Conservation (phyloP, 1,140 invertebrate genomes). For the Drosophila tani region DNA sequence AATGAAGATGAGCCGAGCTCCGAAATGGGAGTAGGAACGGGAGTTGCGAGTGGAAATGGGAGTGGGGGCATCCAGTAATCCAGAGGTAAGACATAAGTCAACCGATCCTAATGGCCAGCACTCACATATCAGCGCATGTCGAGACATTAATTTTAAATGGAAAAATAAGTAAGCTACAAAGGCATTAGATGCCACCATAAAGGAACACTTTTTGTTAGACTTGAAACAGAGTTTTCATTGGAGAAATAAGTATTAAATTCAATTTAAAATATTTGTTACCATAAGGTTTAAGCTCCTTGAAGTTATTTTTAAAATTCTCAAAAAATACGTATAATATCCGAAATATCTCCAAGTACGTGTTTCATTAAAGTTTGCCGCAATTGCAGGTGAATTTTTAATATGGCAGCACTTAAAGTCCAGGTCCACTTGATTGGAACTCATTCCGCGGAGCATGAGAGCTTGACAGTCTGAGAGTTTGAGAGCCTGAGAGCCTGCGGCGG, state of each 20-base stretch:
- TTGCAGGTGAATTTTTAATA: not conserved
- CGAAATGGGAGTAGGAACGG: not conserved
- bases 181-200: not conserved
- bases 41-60: not conserved
- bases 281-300: not conserved
- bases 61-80: not conserved
- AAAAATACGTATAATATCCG: too few relatives aligned
- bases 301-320: too few relatives aligned
- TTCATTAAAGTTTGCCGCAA: not conserved
- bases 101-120: constrained; percentile 21
- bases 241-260: too few relatives aligned
- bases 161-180: not conserved
- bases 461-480: not conserved
- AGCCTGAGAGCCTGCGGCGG: not conserved
- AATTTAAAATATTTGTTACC: too few relatives aligned
- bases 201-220: rapidly evolving
- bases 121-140: not conserved
- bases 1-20: constrained; percentile 36
- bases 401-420: constrained; percentile 7
- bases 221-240: not conserved
- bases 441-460: not conserved
- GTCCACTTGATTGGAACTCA: constrained; percentile 13
- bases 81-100: constrained; percentile 20
- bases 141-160: constrained; percentile 7
- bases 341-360: not conserved